Base-by-base conservation (phyloP, 2,797 vertebrate genomes). In the Myotis planiceps region DNA sequence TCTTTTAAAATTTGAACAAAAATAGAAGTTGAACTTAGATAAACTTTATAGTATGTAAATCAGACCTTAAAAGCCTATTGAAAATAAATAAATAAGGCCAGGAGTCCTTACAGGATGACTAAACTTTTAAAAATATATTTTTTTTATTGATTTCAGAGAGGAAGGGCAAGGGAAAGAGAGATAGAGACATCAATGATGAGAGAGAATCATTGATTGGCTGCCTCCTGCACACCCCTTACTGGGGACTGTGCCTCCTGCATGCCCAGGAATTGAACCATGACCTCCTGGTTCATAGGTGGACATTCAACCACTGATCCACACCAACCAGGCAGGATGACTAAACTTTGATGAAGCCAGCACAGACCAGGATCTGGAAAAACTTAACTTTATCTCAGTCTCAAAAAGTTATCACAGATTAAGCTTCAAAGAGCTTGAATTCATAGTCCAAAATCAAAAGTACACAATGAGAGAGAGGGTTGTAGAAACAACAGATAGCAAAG, bases 61-160 rank as follows among this genome's bases (percentile, higher is more conserved):
- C 51, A 72, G 2, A 55, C 19, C 71, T 91, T n/a, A 68, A 80
- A 92, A 75, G 49, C 12, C 14, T 82, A 89, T 6, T 93, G 53
- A 81, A 86, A 79, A 65, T 66, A 42, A 87, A 78, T n/a, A 93
- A 81, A 53, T 68, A 80, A 94, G 93, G 47, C 19, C 37, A 69
- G 27, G 51, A 84, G 18, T 51, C 49, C 34, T 94, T n/a, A 37
- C 2, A 83, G 45, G 60, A 29, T 60, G 58, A 60, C 5, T 60
- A 60, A 60, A 29, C 27, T 5, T 58, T 58, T 60, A 1, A 29
- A 60, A 60, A 29, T n/a, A 60, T 6, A 60, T 58, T 29, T 6
- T 29, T 60, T 60, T 60, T 60, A 60, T 14, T 29, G 58, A 60
- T 60, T 60, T 29, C 58, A 60, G 58, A 60, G 58, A 60, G 58